These are phyloP conservation scores for Salvelinus alpinus DNA, from an alignment of 2,113 vertebrate species.

Conservation along the genomic window DNA sequence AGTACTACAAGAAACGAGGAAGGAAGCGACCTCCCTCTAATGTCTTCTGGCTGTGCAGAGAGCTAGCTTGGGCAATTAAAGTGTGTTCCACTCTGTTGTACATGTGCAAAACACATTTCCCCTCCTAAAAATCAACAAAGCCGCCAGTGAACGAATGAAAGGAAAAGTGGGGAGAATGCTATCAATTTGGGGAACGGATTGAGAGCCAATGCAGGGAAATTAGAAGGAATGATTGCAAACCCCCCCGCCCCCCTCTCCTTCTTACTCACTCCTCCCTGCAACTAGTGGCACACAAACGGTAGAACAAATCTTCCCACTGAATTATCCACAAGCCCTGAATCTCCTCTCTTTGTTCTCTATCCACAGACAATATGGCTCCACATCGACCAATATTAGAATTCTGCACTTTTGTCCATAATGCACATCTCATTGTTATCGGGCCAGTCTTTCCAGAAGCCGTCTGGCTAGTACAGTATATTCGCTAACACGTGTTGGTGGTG, in stretches of 20 bases:
- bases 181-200: constrained; percentile 37
- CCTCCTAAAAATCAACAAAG: background rate
- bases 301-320: constrained; percentile 13
- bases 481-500: no score
- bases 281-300: constrained; percentile 1
- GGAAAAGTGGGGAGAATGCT: constrained; percentile 41
- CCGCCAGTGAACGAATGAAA: constrained; percentile 16
- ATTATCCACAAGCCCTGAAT: constrained; percentile 4
- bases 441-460: no score
- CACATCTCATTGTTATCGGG: no score
- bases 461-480: no score
- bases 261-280: background rate
- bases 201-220: constrained; percentile 26
- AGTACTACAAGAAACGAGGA: constrained; percentile 12
- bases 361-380: background rate
- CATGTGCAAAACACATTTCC: constrained; percentile 68
- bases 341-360: constrained; percentile 7
- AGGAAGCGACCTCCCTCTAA: constrained; percentile 38
- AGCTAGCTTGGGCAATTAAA: constrained; percentile 58
- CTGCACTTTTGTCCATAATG: no score
- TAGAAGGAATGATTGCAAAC: constrained; percentile 10
- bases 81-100: constrained; percentile 65
- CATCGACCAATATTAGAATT: no score
- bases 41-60: constrained; percentile 57
- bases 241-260: background rate